Evolutionary conservation across 1,140 invertebrate genomes (phyloP).

Genomic region (Orius insidiosus): DNA sequence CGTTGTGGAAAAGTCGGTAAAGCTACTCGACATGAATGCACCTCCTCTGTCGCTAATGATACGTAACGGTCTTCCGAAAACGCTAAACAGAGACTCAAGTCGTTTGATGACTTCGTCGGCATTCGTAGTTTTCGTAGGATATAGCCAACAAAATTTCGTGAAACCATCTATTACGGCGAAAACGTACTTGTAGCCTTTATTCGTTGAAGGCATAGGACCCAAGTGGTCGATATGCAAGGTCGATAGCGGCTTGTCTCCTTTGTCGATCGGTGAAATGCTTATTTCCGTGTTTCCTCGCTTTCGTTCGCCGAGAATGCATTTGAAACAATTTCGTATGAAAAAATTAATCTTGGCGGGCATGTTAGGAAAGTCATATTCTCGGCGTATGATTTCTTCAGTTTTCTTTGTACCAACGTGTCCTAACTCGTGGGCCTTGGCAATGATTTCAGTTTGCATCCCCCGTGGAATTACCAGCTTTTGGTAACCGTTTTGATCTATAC

Average conservation of each 20-base stretch:
- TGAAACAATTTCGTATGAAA: constrained; percentile 23
- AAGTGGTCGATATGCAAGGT: constrained; percentile 21
- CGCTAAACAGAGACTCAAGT: constrained; percentile 17
- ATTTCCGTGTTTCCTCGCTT: constrained; percentile 28
- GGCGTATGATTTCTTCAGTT: constrained; percentile 23
- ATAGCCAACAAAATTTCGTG: constrained; percentile 20
- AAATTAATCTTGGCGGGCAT: constrained; percentile 23
- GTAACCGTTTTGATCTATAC: constrained; percentile 9
- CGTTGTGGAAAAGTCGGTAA: constrained; percentile 20
- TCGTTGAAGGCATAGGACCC: constrained; percentile 22
- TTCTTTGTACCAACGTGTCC: constrained; percentile 26
- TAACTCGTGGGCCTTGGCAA: constrained; percentile 22
- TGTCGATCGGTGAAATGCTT: constrained; percentile 21
- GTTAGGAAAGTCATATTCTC: constrained; percentile 26
- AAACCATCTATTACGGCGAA: constrained; percentile 21
- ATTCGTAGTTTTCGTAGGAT: constrained; percentile 18
- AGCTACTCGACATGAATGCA: constrained; percentile 21
- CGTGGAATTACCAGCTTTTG: constrained; percentile 19
- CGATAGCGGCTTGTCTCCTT: constrained; percentile 20
- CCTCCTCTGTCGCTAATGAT: constrained; percentile 7
- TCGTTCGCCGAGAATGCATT: constrained; percentile 24
- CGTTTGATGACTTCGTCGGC: constrained; percentile 17
- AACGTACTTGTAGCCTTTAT: constrained; percentile 22
- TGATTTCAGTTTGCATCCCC: constrained; percentile 21
- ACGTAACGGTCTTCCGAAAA: constrained; percentile 24